Evolutionary conservation across 2,113 vertebrate genomes (phyloP).

Genomic region (Axis porcinus): DNA sequence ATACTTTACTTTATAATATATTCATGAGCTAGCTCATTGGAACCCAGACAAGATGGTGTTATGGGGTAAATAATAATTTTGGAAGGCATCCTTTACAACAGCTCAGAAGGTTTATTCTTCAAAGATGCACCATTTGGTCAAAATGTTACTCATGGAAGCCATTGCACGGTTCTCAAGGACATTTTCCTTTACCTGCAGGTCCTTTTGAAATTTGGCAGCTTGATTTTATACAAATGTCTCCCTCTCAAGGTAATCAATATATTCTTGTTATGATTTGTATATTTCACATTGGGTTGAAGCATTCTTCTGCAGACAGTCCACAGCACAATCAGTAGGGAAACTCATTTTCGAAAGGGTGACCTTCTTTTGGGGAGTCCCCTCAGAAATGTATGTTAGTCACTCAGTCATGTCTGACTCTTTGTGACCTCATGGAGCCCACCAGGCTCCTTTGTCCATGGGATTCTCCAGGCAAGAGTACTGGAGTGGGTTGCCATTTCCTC

Average conservation of each 20-base stretch:
- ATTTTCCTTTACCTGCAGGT: neutral
- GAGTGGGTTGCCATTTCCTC: neutral
- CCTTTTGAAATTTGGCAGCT: neutral
- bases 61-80: neutral
- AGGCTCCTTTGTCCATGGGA: neutral
- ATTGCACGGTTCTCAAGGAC: neutral
- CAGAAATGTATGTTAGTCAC: neutral
- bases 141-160: neutral
- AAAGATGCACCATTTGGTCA: neutral
- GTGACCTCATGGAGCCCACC: neutral
- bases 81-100: neutral
- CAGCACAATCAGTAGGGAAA: neutral
- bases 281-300: neutral
- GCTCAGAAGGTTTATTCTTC: neutral
- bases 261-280: neutral
- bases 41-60: neutral
- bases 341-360: neutral
- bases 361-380: neutral
- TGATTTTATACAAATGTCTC: neutral
- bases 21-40: neutral
- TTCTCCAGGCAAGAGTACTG: neutral
- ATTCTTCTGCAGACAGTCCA: neutral
- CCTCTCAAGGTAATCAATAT: neutral
- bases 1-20: neutral
- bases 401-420: neutral